Evolutionary conservation across 2,113 vertebrate species (phyloP).

Genomic region (Picathartes gymnocephalus): DNA sequence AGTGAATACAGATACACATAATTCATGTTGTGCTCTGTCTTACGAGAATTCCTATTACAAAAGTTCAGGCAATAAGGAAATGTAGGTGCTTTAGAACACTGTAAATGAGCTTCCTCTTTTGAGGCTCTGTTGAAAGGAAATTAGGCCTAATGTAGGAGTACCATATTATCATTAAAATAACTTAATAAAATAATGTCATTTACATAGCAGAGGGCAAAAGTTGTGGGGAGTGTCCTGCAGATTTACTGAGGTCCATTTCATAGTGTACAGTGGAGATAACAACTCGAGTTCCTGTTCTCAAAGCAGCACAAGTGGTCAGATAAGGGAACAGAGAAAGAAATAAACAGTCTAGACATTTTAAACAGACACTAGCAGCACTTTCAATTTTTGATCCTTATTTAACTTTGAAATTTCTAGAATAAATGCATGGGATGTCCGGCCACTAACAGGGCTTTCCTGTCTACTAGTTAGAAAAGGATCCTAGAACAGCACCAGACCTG

Average conservation of each 20-base stretch:
- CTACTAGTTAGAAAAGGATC: background rate
- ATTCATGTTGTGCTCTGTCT: background rate
- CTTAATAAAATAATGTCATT: background rate
- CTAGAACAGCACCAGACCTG: background rate
- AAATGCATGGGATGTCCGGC: background rate
- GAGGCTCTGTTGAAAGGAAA: background rate
- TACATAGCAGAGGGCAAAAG: background rate
- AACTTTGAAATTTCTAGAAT: background rate
- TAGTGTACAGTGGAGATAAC: background rate
- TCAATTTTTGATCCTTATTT: background rate
- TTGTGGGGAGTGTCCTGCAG: background rate
- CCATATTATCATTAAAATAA: background rate
- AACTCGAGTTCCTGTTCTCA: background rate
- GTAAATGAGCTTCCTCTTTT: background rate
- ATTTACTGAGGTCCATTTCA: background rate
- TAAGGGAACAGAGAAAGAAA: constrained; percentile 21
- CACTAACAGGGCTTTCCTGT: background rate
- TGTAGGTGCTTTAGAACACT: background rate
- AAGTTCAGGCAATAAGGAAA: background rate
- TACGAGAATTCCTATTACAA: background rate
- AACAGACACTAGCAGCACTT: background rate
- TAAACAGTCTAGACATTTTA: background rate
- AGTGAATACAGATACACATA: background rate
- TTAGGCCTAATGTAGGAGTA: background rate
- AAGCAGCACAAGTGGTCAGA: constrained; percentile 10